Conservation (phyloP, 2,797 vertebrate genomes). For the Acrossocheilus fasciatus region DNA sequence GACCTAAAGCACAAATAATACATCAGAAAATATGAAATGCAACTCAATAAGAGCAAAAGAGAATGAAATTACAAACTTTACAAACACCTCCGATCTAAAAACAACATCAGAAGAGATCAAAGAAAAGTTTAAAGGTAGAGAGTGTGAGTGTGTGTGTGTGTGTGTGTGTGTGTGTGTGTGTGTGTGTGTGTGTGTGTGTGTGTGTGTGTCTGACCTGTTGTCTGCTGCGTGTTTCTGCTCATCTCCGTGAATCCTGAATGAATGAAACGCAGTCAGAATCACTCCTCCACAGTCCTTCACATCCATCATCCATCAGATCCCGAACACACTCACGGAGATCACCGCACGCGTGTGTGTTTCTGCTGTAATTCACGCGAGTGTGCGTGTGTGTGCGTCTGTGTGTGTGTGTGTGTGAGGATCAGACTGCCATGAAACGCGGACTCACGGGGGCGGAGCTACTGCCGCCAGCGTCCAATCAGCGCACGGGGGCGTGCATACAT, state of each 20-base stretch:
- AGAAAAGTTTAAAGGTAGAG: not conserved
- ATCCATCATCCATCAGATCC: constrained; percentile 57
- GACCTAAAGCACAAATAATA: not conserved
- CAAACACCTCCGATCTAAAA: not conserved
- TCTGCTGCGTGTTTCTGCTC: constrained; percentile 55
- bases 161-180: not conserved
- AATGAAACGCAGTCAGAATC: constrained; percentile 87
- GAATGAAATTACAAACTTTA: not conserved
- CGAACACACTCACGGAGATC: not conserved
- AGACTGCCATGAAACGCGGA: constrained; percentile 39
- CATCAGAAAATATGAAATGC: not conserved
- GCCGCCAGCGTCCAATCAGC: constrained; percentile 56
- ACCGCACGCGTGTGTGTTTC: not conserved
- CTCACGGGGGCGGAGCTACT: not conserved
- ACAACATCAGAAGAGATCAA: not conserved
- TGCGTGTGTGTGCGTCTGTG: not conserved
- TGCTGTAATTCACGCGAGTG: not conserved
- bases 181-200: not conserved
- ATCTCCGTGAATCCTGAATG: constrained; percentile 74
- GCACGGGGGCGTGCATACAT: constrained; percentile 40
- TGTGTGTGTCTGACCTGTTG: constrained; percentile 26
- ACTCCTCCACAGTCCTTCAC: constrained; percentile 84
- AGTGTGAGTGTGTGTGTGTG: not conserved
- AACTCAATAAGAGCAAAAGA: not conserved
- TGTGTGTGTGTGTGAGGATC: not conserved